Percentiles rank a stretch among this genome's conserved stretches.
These are phyloP conservation scores for Rissa tridactyla DNA, from an alignment of 2,113 vertebrate genomes.

Conservation along the genomic window DNA sequence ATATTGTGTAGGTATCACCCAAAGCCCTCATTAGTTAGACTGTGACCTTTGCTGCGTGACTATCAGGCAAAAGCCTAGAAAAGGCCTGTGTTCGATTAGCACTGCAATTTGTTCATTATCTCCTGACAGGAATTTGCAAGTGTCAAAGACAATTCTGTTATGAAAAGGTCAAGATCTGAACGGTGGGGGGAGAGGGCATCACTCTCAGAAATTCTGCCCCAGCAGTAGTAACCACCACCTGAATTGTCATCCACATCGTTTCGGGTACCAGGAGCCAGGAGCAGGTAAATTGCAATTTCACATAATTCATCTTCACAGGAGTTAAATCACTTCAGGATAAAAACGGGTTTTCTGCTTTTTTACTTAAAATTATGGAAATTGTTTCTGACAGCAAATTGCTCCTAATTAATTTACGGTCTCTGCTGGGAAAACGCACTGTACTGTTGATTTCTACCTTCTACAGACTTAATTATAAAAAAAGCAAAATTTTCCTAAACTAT, in stretches of 20 bases:
- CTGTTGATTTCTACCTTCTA: conserved; percentile 79
- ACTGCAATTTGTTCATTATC: conserved; percentile 77
- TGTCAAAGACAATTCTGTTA: conserved; percentile 73
- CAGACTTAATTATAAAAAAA: conserved; percentile 77
- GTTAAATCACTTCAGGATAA: conserved; percentile 75
- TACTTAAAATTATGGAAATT: conserved; percentile 82
- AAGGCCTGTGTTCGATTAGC: conserved; percentile 74
- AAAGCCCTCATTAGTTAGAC: conserved; percentile 75
- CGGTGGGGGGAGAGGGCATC: conserved; percentile 12
- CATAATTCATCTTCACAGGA: conserved; percentile 73
- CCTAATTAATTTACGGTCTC: conserved; percentile 83
- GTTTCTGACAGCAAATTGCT: conserved; percentile 82
- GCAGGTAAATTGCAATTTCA: conserved; percentile 55
- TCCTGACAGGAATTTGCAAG: conserved; percentile 75
- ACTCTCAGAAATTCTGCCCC: conserved; percentile 60
- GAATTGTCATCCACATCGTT: not conserved
- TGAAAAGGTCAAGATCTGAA: conserved; percentile 74
- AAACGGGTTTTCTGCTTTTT: conserved; percentile 74
- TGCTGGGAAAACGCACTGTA: conserved; percentile 78
- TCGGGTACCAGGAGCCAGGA: not conserved
- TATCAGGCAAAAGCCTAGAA: conserved; percentile 65
- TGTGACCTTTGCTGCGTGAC: conserved; percentile 75
- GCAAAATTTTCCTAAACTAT: conserved; percentile 71
- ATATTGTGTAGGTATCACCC: conserved; percentile 69
- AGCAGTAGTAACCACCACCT: not conserved